Evolutionary conservation across 2,113 vertebrate species (phyloP), one percentile per base, ranked within the genome.

Genomic region (Aix galericulata): DNA sequence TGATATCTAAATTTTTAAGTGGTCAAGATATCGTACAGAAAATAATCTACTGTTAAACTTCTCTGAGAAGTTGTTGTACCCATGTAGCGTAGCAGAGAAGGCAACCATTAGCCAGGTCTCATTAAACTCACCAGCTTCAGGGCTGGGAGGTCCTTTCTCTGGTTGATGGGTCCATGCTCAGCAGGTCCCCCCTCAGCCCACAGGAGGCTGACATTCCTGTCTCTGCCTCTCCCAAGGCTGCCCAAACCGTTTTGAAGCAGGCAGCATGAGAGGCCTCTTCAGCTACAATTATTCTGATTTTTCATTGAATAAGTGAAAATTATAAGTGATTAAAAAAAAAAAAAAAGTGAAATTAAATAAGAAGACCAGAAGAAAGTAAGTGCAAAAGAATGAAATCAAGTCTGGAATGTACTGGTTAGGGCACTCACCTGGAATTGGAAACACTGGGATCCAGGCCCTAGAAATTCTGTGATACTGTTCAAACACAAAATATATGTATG

Each of bases 201-300:
- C 34, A 29, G 32, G 12, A 82, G 12, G 6, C 7, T 89, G 0
- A 0, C 23, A 8, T 17, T 87, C 48, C 62, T 13, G 21, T 31
- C 1, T 3, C 6, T 1, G 38, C 38, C 38, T 20, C 38, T 64
- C 11, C 38, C 38, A 40, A 36, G 25, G 17, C 36, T 64, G 26
- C 44, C 38, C 36, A 48, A 56, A 42, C 7, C 12, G 36, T 58
- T 52, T 9, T 31, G 23, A 60, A 46, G 2, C 9, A 72, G 59
- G 32, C 6, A 56, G 17, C 18, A 18, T 3, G 81, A 44, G 48
- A 3, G 15, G 21, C 6, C 50, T 78, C 23, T 60, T 55, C 0
- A 1, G 60, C 21, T 94, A 40, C 56, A 84, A 32, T 25, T 25
- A 17, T n/a, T 53, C n/a, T 67, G 34, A 46, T 71, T 94, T 94